These are phyloP conservation scores for Babyrousa celebensis DNA, from an alignment of 2,797 vertebrate species.

Conservation along the genomic window DNA sequence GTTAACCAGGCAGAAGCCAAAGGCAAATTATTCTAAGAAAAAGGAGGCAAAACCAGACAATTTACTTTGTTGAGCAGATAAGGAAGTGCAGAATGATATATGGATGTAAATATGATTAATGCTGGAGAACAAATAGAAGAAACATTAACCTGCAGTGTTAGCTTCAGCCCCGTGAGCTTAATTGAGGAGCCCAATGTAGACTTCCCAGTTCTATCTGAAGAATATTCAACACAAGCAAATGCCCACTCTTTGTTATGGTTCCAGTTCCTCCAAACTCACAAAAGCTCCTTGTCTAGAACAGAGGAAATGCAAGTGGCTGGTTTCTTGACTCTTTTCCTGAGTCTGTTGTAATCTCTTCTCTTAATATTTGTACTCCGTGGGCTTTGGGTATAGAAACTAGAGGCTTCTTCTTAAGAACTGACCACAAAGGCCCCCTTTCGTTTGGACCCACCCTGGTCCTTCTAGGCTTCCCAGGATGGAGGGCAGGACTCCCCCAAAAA, in stretches of 20 bases:
- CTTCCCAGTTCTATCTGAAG: neutral
- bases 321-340: constrained; percentile 23
- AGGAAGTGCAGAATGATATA: neutral
- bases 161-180: neutral
- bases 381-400: neutral
- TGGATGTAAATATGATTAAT: neutral
- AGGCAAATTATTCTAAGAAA: neutral
- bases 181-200: neutral
- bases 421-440: neutral
- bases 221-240: neutral
- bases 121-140: neutral
- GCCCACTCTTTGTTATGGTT: neutral
- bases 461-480: neutral
- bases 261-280: neutral
- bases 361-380: neutral
- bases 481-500: neutral
- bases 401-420: neutral
- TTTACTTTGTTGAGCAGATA: neutral
- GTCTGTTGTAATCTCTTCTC: neutral
- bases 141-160: neutral
- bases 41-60: neutral
- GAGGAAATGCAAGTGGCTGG: neutral
- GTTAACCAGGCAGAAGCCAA: constrained; percentile 54
- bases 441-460: neutral
- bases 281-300: neutral